Base-by-base conservation (phyloP, 2,797 vertebrate genomes). In the Macroramphosus scolopax region DNA sequence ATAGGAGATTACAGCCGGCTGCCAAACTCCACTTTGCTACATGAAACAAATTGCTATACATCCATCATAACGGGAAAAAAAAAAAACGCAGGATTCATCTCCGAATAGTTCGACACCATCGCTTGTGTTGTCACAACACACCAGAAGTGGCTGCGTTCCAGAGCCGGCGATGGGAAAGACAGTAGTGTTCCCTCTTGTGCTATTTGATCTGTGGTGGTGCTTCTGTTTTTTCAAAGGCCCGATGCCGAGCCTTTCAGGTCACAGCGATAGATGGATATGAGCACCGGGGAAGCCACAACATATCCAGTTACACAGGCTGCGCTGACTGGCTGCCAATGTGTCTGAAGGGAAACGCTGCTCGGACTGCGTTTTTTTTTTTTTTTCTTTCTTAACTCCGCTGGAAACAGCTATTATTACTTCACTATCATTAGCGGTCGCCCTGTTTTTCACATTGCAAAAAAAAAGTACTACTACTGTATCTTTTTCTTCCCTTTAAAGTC, bases 291-390 rank as follows among this genome's bases (percentile, higher is more conserved):
- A 78, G 53, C 63, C 75, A 53, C 65, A 75, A 51, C 71, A 55
- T 75, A 73, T 89, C 81, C 48, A 44, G 64, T 88, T 89, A 72
- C 83, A 75, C 68, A 36, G 67, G 61, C 69, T 58, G 49, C 39
- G 25, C 64, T 51, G 72, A 70, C 72, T 75, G 82, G 69, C 83
- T 75, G 76, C 79, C 85, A 85, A 72, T 37, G 50, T 8, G 69
- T 77, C 83, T 78, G 80, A 68, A 30, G 73, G 70, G 74, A 81
- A 81, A 77, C n/a, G 22, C 60, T 39, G 31, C 56, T 5, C 38
- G 72, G 61, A 76, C 73, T 77, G 65, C 62, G 52, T 65, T 61
- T 79, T 67, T 84, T 64, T 38, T 54, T 63, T 63, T 79, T 68
- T 85, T 66, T 41, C 52, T 32, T 29, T 54, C 72, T 70, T 62